Base-by-base conservation (phyloP, 2,113 vertebrate species). In the Rhipidura dahli region DNA sequence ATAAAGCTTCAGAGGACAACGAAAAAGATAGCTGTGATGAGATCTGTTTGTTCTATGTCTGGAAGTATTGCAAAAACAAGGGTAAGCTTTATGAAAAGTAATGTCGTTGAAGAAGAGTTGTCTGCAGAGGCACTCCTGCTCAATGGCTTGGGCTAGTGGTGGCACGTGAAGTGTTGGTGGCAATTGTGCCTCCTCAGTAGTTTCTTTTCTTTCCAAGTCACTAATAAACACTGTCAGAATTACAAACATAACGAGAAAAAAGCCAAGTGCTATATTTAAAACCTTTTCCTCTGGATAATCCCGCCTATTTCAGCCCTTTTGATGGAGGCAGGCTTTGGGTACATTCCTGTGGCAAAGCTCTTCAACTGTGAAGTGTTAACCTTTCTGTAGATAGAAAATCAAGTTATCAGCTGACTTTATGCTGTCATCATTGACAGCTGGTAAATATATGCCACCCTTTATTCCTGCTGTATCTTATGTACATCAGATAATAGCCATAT, bases 1-100 rank as follows among this genome's bases (percentile, higher is more conserved):
- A 21, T 15, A 10, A 82, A 64, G 8, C 33, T 80, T 87, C 61
- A 7, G 53, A 82, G 35, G 79, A 73, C 42, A 33, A 84, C 7
- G 63, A 60, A 49, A 96, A 90, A 63, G 97, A 97, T 8, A 97
- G 98, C 31, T 68, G 6, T 54, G 96, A 97, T 51, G 98, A 99
- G 85, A 99, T 99, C 96, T 99, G 99, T 44, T 94, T 99, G 30
- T 98, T 89, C 82, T 98, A 98, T 72, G 60, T 99, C 65, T 98
- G 98, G 89, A 97, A 86, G 71, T 89, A 96, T 87, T 99, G 99
- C 96, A 98, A 96, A 71, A 94, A 97, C 92, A 98, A 97, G 93
- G 98, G 99, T 99, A 91, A 97, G 93, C 83, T 66, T 82, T 66
- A 54, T 31, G 57, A 76, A 75, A 79, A 60, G 31, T 19, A 30